Percentiles rank a stretch among this genome's conserved stretches.
Conservation (phyloP, 2,888 invertebrate species). For the Eutolmus rufibarbis region DNA sequence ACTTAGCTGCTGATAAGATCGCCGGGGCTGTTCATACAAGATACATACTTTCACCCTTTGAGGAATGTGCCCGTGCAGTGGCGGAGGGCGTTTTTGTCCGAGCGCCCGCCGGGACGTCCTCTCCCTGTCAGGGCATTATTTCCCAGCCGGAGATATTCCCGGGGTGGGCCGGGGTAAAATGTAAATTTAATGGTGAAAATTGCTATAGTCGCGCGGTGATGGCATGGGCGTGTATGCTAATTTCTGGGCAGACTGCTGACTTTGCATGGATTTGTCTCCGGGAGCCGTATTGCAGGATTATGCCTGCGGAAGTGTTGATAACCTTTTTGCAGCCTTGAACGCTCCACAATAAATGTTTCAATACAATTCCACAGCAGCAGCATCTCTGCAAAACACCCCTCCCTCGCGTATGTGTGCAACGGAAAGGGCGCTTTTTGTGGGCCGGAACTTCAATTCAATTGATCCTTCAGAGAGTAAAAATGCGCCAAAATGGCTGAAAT, state of each 20-base stretch:
- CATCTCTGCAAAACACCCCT: neutral
- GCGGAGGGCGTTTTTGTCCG: neutral
- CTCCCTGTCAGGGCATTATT: conserved; percentile 25
- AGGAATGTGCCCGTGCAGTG: conserved; percentile 25
- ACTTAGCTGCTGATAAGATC: conserved; percentile 42
- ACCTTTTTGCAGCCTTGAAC: conserved; percentile 25
- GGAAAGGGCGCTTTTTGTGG: neutral
- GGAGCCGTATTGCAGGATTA: conserved; percentile 19
- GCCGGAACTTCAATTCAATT: conserved; percentile 13
- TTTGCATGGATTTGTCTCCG: conserved; percentile 33
- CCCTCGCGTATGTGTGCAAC: neutral
- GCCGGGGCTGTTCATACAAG: conserved; percentile 35
- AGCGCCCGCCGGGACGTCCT: neutral
- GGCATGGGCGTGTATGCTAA: conserved; percentile 33
- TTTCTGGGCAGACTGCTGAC: conserved; percentile 39
- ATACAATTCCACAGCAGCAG: conserved; percentile 15
- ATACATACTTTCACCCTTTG: conserved; percentile 39
- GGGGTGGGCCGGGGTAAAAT: conserved; percentile 9
- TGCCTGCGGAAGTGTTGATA: conserved; percentile 35
- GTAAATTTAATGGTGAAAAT: conserved; percentile 45
- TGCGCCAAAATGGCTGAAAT: conserved; percentile 21
- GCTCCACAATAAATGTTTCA: conserved; percentile 17
- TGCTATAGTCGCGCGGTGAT: conserved; percentile 13
- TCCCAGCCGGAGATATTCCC: conserved; percentile 28
- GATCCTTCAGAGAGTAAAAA: conserved; percentile 1